Evolutionary conservation across 2,113 vertebrate genomes (phyloP).

Genomic region (Spea multiplicata): DNA sequence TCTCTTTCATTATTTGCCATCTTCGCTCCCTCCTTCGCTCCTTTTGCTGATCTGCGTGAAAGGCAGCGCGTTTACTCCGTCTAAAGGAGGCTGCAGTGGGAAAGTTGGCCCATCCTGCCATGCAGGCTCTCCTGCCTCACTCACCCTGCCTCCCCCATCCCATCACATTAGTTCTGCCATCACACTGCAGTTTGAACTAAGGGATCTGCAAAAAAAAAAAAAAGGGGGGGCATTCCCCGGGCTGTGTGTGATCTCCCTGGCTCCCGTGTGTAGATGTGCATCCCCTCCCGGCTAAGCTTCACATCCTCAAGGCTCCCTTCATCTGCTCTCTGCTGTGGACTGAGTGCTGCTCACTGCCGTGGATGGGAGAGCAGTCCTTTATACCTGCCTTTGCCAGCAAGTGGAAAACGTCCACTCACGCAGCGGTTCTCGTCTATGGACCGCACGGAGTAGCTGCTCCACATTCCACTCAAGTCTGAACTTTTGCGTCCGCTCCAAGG

Average conservation of each 20-base stretch:
- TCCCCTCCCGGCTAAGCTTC: background rate
- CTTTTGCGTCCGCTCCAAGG: slow-evolving; percentile 14
- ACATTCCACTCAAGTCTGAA: slow-evolving; percentile 11
- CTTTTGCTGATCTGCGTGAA: slow-evolving; percentile 17
- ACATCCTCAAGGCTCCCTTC: background rate
- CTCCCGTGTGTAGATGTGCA: background rate
- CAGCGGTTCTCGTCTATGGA: slow-evolving; percentile 15
- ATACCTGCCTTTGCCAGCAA: slow-evolving; percentile 2
- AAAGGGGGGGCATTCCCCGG: background rate
- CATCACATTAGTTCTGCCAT: slow-evolving; percentile 5
- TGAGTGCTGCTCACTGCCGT: slow-evolving; percentile 4
- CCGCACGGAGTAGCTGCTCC: background rate
- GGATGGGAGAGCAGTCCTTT: background rate
- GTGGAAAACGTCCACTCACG: background rate
- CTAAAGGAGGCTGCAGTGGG: slow-evolving; percentile 33
- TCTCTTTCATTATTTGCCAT: slow-evolving; percentile 5
- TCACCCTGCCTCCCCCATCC: slow-evolving; percentile 16
- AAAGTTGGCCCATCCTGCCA: slow-evolving; percentile 37
- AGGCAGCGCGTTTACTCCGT: slow-evolving; percentile 3
- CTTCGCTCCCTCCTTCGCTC: slow-evolving; percentile 18
- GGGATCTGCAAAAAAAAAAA: slow-evolving; percentile 24
- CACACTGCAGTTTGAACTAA: background rate
- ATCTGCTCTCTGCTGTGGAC: slow-evolving; percentile 7
- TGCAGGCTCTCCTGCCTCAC: background rate
- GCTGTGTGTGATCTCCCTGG: slow-evolving; percentile 13